These are phyloP conservation scores for Osmerus eperlanus DNA, from an alignment of 2,113 vertebrate species.

Conservation along the genomic window DNA sequence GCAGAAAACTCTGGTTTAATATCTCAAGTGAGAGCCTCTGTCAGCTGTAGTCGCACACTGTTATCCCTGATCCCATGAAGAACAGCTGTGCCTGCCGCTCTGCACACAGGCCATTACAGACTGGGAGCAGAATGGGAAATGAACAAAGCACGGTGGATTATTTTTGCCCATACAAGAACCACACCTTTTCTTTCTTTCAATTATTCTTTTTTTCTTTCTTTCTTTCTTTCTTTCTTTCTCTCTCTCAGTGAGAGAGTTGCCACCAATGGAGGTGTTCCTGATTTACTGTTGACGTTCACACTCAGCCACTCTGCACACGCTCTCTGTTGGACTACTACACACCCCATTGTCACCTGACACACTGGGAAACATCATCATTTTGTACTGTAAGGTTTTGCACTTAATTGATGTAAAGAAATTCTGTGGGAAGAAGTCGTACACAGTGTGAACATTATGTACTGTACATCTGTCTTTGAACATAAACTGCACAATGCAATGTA, in stretches of 20 bases:
- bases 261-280: slow-evolving; percentile 40
- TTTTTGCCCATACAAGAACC: slow-evolving; percentile 42
- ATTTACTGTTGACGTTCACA: slow-evolving; percentile 33
- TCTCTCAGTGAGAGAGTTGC: slow-evolving; percentile 22
- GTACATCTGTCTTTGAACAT: slow-evolving; percentile 3
- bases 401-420: not conserved
- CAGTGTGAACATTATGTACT: not conserved
- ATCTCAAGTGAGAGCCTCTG: slow-evolving; percentile 57
- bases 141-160: slow-evolving; percentile 36
- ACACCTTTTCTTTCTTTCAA: slow-evolving; percentile 24
- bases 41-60: slow-evolving; percentile 53
- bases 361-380: slow-evolving; percentile 26
- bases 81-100: slow-evolving; percentile 35
- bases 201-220: slow-evolving; percentile 2
- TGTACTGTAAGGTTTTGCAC: not conserved
- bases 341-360: slow-evolving; percentile 35
- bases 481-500: slow-evolving; percentile 1
- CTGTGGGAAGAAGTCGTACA: slow-evolving; percentile 15
- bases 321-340: slow-evolving; percentile 19
- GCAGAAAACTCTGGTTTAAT: slow-evolving; percentile 63
- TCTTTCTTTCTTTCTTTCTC: slow-evolving; percentile 9
- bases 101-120: slow-evolving; percentile 55
- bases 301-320: slow-evolving; percentile 33
- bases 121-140: slow-evolving; percentile 59
- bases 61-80: slow-evolving; percentile 59